Evolutionary conservation across 2,113 vertebrate species (phyloP), one percentile per base, ranked within the genome.

Genomic region (Gymnarchus niloticus): DNA sequence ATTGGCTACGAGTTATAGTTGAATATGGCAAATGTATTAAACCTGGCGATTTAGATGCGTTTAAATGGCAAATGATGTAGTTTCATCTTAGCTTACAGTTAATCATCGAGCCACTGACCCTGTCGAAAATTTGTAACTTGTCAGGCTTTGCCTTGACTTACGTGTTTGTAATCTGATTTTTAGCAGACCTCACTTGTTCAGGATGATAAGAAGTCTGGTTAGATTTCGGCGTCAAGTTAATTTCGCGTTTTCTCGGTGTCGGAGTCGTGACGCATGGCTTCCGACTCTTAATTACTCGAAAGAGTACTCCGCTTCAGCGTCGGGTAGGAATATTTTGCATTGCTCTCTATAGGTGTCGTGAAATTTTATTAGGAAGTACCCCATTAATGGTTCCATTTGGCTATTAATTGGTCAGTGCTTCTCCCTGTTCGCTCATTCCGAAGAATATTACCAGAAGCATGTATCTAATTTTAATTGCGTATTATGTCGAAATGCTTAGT

Each of bases 191-290:
- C 28, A 52, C 25, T 8, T 54, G 14, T 46, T 46, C 23, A 14
- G 59, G n/a, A 94, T 94, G 93, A 87, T 92, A 7, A 90, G 87
- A 78, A 85, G 69, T 81, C 83, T 93, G 33, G 6, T 88, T 33
- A 88, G 88, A 86, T 84, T 93, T 6, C 87, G 86, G 23, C 86
- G 28, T 84, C 81, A 54, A 0, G 52, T 89, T n/a, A 76, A 89
- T 33, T 81, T 84, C 78, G 49, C 46, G 3, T 6, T 88, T 56
- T 84, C 28, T 90, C 87, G 78, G 54, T 65, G 59, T 88, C 33
- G 83, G 61, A 86, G n/a, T 46, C n/a, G 59, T 48, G 48, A 56
- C 28, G 19, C 77, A 84, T 90, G 84, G 48, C 28, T 81, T 1
- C 48, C 56, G 48, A 4, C 12, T 0, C 41, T 51, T 78, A 4